Evolutionary conservation across 2,797 vertebrate genomes (phyloP), one percentile per base, ranked within the genome.

Genomic region (Neopelma chrysocephalum): DNA sequence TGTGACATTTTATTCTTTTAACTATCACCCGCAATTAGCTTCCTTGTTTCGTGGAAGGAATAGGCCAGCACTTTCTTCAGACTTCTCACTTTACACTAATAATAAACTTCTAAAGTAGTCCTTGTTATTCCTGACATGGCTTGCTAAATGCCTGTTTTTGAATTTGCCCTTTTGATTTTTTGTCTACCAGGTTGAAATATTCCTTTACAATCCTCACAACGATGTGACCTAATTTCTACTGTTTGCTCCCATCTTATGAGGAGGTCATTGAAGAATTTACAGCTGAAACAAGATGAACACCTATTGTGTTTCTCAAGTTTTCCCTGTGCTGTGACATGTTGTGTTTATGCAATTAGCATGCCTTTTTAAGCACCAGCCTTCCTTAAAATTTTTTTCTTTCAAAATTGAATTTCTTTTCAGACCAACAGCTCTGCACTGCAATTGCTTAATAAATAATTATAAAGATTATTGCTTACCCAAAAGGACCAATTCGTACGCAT

Each of bases 381-480:
- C 23, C 9, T 76, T 61, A 45, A 50, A 22, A 2, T 15, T 60
- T 79, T 72, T 84, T 64, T 31, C 25, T 56, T 73, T 90, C 32
- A 88, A 31, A 86, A 85, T 45, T 66, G 3, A 60, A n/a, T 54
- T 15, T 56, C 31, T 91, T 87, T 89, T 71, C 72, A 89, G 27
- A 80, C 43, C 29, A 83, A 83, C 45, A 78, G 31, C 29, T 73
- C 61, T 82, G 38, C 34, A 68, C 22, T 86, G 18, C 13, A 80
- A 78, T 78, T 73, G 62, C 36, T 77, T 86, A 91, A 83, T 83
- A 86, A 88, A 90, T 70, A 94, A 91, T 77, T 77, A 60, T 15
- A 61, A 68, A 61, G 25, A 48, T 64, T 54, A 69, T n/a, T 65
- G 21, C 27, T 90, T 61, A 54, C 15, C 11, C 20, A 36, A 84